Conservation (phyloP, 1,140 invertebrate genomes). For the Aradophagus sp. region DNA sequence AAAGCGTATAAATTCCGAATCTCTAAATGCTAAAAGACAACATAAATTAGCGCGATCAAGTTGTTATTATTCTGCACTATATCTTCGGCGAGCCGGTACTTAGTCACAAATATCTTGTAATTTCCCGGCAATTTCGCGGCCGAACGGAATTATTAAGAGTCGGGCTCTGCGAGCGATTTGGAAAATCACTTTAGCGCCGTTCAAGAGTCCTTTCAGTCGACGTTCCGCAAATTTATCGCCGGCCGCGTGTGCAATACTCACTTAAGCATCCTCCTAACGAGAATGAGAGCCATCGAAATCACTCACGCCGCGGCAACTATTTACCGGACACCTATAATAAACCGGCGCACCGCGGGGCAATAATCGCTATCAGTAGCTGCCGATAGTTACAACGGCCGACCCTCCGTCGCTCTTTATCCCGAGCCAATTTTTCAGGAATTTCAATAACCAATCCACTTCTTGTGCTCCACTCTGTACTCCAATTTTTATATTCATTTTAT, state of each 20-base stretch:
- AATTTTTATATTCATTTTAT: too few relatives aligned
- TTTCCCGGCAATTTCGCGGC: constrained; percentile 42
- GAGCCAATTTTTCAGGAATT: constrained; percentile 19
- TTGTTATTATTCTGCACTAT: constrained; percentile 48
- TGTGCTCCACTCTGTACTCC: too few relatives aligned
- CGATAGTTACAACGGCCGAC: constrained; percentile 20
- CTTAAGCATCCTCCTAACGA: constrained; percentile 47
- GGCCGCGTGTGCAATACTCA: constrained; percentile 38
- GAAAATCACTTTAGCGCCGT: constrained; percentile 54
- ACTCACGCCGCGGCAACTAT: constrained; percentile 34
- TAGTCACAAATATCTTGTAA: constrained; percentile 54
- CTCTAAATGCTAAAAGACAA: constrained; percentile 6
- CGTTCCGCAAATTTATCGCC: constrained; percentile 44
- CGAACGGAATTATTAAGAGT: constrained; percentile 47
- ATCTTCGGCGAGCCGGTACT: constrained; percentile 36
- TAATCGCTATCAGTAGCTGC: constrained; percentile 43
- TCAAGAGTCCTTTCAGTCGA: constrained; percentile 34
- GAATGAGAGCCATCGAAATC: constrained; percentile 47
- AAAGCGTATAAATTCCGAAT: constrained; percentile 2
- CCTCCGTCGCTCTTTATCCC: constrained; percentile 2
- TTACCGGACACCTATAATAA: constrained; percentile 41
- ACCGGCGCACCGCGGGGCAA: constrained; percentile 25
- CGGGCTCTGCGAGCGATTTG: constrained; percentile 33
- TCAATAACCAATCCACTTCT: constrained; percentile 5
- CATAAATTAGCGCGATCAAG: constrained; percentile 48